Evolutionary conservation across 2,113 vertebrate genomes (phyloP).

Genomic region (Petrocephalus zakoni): DNA sequence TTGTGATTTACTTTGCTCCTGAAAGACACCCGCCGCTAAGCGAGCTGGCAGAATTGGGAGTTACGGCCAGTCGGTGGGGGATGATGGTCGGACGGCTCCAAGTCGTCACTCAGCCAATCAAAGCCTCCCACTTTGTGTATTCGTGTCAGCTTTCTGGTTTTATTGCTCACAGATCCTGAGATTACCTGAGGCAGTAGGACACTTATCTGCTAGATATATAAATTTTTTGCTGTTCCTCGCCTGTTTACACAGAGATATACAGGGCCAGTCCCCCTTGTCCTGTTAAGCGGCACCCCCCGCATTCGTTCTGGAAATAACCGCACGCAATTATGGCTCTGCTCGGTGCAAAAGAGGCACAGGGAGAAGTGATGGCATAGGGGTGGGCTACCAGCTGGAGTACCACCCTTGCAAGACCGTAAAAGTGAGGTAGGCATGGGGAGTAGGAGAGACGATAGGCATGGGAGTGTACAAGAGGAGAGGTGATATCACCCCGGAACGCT

Average conservation of each 20-base stretch:
- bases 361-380: background rate
- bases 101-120: background rate
- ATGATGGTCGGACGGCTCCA: background rate
- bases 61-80: background rate
- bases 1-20: background rate
- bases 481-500: background rate
- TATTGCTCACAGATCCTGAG: constrained; percentile 11
- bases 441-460: background rate
- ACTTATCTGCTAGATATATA: background rate
- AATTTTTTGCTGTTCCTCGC: background rate
- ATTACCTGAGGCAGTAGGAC: background rate
- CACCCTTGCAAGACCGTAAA: background rate
- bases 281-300: background rate
- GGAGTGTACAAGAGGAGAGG: background rate
- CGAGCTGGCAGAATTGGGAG: background rate
- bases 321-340: background rate
- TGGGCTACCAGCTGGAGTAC: background rate
- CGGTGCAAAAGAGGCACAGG: background rate
- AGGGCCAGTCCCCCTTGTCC: background rate
- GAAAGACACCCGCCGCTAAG: background rate
- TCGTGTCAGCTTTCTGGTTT: background rate
- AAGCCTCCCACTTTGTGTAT: background rate
- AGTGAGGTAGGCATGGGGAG: background rate
- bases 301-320: background rate
- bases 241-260: background rate